These are phyloP conservation scores for Cromileptes altivelis DNA, from an alignment of 2,113 vertebrate species.

Conservation along the genomic window DNA sequence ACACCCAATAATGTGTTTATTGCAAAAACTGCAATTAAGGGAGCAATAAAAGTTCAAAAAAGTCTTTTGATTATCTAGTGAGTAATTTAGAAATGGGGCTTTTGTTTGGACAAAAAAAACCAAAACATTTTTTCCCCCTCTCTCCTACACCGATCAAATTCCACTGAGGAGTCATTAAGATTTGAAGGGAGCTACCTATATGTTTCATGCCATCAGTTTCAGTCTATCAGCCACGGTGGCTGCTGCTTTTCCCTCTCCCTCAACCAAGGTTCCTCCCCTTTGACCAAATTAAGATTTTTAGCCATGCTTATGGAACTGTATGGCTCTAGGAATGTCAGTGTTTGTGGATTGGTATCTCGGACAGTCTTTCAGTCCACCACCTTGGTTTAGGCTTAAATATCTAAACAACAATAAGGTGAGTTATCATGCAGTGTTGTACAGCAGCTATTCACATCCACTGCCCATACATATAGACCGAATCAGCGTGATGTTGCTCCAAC, in stretches of 20 bases:
- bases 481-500: no score
- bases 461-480: no score
- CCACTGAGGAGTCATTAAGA: neutral
- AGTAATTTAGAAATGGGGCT: conserved; percentile 5
- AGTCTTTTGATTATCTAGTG: neutral
- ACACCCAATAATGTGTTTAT: conserved; percentile 5
- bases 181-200: no score
- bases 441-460: no score
- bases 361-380: neutral
- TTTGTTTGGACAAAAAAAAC: neutral
- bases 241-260: neutral
- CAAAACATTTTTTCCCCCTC: neutral
- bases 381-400: no score
- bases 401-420: no score
- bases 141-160: neutral
- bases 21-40: conserved; percentile 6
- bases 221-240: neutral
- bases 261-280: no score
- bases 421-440: no score
- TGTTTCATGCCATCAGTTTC: no score
- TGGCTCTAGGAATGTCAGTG: neutral
- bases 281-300: neutral
- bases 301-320: neutral
- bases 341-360: neutral
- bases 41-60: neutral